Percentiles rank a stretch among this genome's conserved stretches.
Conservation (phyloP, 1,140 invertebrate genomes). For the Conopomorpha cramerella region DNA sequence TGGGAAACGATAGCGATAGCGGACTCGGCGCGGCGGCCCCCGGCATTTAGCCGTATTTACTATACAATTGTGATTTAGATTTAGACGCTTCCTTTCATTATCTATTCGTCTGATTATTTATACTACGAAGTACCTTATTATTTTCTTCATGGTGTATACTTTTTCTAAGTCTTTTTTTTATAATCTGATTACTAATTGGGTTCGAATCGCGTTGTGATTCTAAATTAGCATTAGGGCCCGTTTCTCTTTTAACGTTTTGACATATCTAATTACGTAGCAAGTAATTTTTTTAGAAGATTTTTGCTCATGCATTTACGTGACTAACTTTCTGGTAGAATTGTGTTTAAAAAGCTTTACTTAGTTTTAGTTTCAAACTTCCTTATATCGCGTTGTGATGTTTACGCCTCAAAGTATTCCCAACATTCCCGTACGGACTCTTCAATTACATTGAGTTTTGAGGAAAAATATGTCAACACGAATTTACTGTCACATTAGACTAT, state of each 20-base stretch:
- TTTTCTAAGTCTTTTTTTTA: constrained; percentile 5
- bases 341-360: too few relatives aligned
- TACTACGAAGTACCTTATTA: constrained; percentile 15
- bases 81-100: constrained; percentile 13
- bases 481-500: too few relatives aligned
- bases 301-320: constrained; percentile 43
- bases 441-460: too few relatives aligned
- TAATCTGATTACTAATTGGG: background rate
- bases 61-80: constrained; percentile 33
- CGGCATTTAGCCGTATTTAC: constrained; percentile 7
- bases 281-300: constrained; percentile 19
- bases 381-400: too few relatives aligned
- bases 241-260: too few relatives aligned
- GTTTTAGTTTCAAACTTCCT: too few relatives aligned
- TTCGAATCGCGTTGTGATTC: too few relatives aligned
- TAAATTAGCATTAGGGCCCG: too few relatives aligned
- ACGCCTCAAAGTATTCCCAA: too few relatives aligned
- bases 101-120: constrained; percentile 6
- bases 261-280: constrained; percentile 27
- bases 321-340: too few relatives aligned
- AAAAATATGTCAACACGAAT: too few relatives aligned
- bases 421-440: too few relatives aligned
- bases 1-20: background rate
- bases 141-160: background rate
- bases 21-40: background rate